Base-by-base conservation (phyloP, 1,140 invertebrate genomes). In the Aphis craccivora region DNA sequence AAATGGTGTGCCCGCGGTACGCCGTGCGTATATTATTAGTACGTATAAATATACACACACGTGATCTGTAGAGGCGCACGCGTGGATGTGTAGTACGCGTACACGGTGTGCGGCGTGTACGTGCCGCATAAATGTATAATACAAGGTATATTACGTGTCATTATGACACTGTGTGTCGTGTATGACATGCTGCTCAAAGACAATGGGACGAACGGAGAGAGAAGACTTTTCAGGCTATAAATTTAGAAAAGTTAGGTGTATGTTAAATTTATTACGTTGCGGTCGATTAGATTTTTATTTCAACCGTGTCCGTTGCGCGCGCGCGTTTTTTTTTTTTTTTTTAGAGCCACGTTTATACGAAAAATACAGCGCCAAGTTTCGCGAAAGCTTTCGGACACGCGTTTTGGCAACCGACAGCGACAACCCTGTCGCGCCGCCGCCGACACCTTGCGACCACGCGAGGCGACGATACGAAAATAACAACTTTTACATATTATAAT, bases 381-480 rank as follows among this genome's bases (percentile, higher is more conserved):
- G 25, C 45, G 45, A 87, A 22, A 87, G 86, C n/a, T 87, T 30
- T 30, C 30, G 83, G 83, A 30, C 25, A 25, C 43, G 84, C 40
- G 43, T 43, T 30, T 87, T 87, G 84, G 84, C 84, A 87, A 87
- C 43, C 43, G 37, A 40, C n/a, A n/a, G 37, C 37, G 37, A 40
- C 37, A 40, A 40, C 37, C 37, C 37, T 7, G 9, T 9, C 6
- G 11, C 18, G 20, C 37, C 20, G 84, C 48, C 40, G 1, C 25
- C 43, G 25, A 23, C 37, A 40, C 37, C 18, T 76, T n/a, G n/a
- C 60, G n/a, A 14, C 60, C 30, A 25, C 43, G 8, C 84, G 84
- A 87, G 25, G 40, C 84, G 84, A 87, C 84, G 40, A 45, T 87
- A 87, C 84, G 30, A 87, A 87, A 87, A 87, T 87, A 87, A 87